Evolutionary conservation across 1,140 invertebrate species (phyloP), one percentile per base, ranked within the genome.

Genomic region (Tribolium madens): DNA sequence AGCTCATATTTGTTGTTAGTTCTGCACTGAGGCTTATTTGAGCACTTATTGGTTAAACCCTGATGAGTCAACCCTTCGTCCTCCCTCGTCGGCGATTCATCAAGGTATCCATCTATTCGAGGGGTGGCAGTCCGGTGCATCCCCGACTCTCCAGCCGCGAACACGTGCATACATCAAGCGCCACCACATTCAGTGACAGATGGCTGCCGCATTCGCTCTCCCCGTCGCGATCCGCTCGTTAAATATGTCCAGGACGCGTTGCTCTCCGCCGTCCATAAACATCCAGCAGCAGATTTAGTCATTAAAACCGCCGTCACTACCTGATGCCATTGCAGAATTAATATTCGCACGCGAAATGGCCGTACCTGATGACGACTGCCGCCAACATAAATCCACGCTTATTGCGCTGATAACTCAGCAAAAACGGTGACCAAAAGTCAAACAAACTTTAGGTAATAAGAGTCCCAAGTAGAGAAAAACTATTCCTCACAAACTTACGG

Each of bases 251-350:
- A 33, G 42, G 15, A 64, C 76, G 50, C 70, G 21, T 36, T 26
- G 46, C 36, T 18, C 17, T 12, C n/a, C 46, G 26, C 21, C 18
- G 10, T 33, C 47, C 73, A 75, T 76, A 75, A 53, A 75, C 64
- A 72, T 76, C 69, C 75, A 17, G 33, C 33, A 57, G 21, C 50
- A 76, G 70, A 79, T 76, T 79, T 79, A 72, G 60, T 76, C 74
- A 79, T 78, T 78, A 73, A 78, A 78, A 76, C 57, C 33, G 74
- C 53, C 74, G 77, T 79, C 77, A 79, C 15, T 79, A 76, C 74
- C 77, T 75, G 77, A 73, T 79, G 77, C 47, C 68, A 71, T 60
- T 68, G 64, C 57, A 12, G 18, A 60, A 79, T 79, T 79, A 79
- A 79, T 76, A 73, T 48, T 64, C 53, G 18, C 17, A 33, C 33